Evolutionary conservation across 2,113 vertebrate genomes (phyloP), one percentile per base, ranked within the genome.

Genomic region (Oryzias celebensis): DNA sequence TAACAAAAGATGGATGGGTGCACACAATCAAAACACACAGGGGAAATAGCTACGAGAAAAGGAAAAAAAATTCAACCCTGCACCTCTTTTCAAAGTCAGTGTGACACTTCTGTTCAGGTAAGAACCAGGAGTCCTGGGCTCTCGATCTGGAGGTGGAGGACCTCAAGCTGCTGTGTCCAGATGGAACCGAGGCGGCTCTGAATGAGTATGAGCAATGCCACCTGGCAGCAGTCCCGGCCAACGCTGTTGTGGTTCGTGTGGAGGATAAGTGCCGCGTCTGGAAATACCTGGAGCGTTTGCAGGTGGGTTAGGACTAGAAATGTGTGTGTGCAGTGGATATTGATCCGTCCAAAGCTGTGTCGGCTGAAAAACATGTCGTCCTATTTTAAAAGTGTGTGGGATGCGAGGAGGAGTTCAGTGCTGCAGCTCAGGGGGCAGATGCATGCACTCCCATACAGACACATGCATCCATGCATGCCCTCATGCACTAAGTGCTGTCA

Each of bases 101-200:
- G 8, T 56, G 52, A 20, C 36, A 42, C 48, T 46, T 23, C 20
- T 53, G 61, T 15, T 5, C 75, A 93, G 92, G 91, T 66, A 92
- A 86, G 56, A 92, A 93, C 74, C 89, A 88, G 84, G 92, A 93
- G 67, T 92, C 92, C 1, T 93, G 92, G 92, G 92, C 91, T 6
- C 61, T 92, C 85, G 92, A 93, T 60, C 61, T 93, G 78, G 92
- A 93, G 81, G 68, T 90, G 73, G 92, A 93, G 67, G 92, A 93
- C 79, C 75, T 93, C 54, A 93, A 92, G 81, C 89, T 93, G 77
- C 78, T 93, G 75, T 93, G 92, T 59, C 89, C 92, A 16, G 90
- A 93, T 28, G 92, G 92, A 7, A 78, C 47, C 0, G 90, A 91
- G 43, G 90, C 91, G 0, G 72, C 75, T 17, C 86, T 87, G 53